Evolutionary conservation across 2,888 invertebrate species (phyloP).

Genomic region (Melanophora roralis): DNA sequence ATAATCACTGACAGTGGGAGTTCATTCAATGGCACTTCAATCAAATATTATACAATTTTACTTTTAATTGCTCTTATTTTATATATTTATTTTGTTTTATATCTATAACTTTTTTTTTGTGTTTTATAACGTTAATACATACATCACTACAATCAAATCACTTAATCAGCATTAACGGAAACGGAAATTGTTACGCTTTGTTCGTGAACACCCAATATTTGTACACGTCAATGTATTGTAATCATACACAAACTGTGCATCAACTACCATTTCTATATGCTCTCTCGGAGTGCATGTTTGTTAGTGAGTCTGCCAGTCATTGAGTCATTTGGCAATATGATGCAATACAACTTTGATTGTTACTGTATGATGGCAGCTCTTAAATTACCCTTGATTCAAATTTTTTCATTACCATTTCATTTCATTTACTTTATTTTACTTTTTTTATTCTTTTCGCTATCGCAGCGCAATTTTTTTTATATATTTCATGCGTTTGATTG

Average conservation of each 20-base stretch:
- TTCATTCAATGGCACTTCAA: constrained; percentile 52
- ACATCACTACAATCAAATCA: constrained; percentile 57
- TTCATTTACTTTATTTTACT: constrained; percentile 1
- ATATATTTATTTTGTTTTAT: constrained; percentile 8
- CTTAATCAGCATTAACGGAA: constrained; percentile 61
- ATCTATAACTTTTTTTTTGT: not conserved
- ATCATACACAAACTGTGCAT: not conserved
- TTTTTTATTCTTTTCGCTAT: not conserved
- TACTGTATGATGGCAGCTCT: constrained; percentile 54
- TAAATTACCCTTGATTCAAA: constrained; percentile 57
- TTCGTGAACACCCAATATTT: constrained; percentile 54
- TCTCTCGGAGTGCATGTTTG: not conserved
- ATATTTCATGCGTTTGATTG: not conserved
- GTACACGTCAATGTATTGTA: constrained; percentile 25
- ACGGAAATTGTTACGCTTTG: constrained; percentile 62
- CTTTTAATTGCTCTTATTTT: constrained; percentile 3
- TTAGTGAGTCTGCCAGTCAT: constrained; percentile 9
- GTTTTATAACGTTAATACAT: constrained; percentile 25
- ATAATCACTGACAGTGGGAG: constrained; percentile 56
- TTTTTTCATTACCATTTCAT: constrained; percentile 53
- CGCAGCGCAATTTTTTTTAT: not conserved
- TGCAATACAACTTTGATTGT: constrained; percentile 55
- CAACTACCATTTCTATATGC: not conserved
- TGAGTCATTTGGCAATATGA: constrained; percentile 46
- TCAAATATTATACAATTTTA: constrained; percentile 44